Percentiles rank a stretch among this genome's conserved stretches.
Evolutionary conservation across 2,888 invertebrate species (phyloP).

Genomic region (Agrochola lychnidis): DNA sequence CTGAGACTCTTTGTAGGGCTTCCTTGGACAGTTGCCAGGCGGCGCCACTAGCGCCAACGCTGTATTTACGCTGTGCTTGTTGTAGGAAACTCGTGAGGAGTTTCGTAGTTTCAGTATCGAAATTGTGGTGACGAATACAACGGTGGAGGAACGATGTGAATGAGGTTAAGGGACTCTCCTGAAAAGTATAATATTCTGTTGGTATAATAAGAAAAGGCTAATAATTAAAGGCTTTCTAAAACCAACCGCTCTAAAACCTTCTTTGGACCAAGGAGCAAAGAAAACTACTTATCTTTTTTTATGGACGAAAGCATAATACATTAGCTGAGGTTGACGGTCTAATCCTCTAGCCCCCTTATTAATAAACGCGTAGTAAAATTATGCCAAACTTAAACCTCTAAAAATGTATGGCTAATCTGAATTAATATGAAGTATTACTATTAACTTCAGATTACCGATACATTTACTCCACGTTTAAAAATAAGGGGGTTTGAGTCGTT

Average conservation of each 20-base stretch:
- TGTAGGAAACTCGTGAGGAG: slow-evolving; percentile 81
- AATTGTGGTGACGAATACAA: slow-evolving; percentile 86
- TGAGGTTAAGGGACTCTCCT: slow-evolving; percentile 92
- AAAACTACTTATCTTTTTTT: not conserved
- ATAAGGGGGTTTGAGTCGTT: not conserved
- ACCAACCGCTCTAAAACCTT: not conserved
- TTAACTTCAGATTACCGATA: no score
- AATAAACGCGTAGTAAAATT: not conserved
- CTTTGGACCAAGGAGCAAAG: no score
- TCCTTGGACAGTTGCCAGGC: slow-evolving; percentile 87
- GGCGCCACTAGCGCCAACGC: slow-evolving; percentile 76
- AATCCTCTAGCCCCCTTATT: not conserved
- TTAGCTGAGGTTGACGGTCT: not conserved
- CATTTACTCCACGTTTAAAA: not conserved
- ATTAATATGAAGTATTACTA: not conserved
- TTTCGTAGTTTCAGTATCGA: slow-evolving; percentile 84
- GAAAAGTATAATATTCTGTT: slow-evolving; percentile 64
- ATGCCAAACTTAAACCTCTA: not conserved
- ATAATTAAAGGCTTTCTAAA: not conserved
- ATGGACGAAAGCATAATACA: not conserved
- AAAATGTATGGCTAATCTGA: not conserved
- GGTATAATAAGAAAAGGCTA: no score
- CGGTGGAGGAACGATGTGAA: slow-evolving; percentile 91
- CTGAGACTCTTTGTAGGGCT: slow-evolving; percentile 89
- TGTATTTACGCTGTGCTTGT: slow-evolving; percentile 83